Evolutionary conservation across 2,888 invertebrate species (phyloP), one percentile per base, ranked within the genome.

Genomic region (Linnaemya vulpina): DNA sequence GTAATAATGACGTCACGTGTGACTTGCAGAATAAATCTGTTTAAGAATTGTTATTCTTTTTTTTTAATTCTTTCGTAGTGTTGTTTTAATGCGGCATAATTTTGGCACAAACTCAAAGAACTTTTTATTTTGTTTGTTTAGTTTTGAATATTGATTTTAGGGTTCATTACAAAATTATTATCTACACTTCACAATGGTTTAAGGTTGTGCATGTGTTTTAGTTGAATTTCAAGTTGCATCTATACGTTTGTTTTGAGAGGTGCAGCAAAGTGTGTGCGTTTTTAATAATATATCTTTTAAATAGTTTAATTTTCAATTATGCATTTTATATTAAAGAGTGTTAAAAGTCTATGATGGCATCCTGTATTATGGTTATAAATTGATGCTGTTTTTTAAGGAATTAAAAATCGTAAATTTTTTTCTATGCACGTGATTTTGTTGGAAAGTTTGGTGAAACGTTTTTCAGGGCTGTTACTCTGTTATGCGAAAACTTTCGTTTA

Each of bases 1-100:
- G 67, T 76, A 80, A 80, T 84, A 84, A 80, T 80, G 76, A 84
- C 76, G 76, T 80, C 84, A 80, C 80, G 84, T 80, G 79, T 55
- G 17, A 17, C n/a, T 40, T 62, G 60, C 43, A 11, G 71, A 46
- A 62, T 7, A 49, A 82, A 63, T 70, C 17, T 63, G n/a, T 70
- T 82, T 58, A 7, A 51, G 17, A 58, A 77, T 3, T 53, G 22
- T 30, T 30, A 3, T 2, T 30, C 3, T 38, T 75, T 11, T 53
- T 40, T 40, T 11, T 3, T 11, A 11, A 10, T 53, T 35, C 3
- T 25, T 13, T 40, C 9, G 9, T 15, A 30, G n/a, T 63, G 35
- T 60, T 65, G 60, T 43, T 83, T 60, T 35, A 71, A 68, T 75
- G 75, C 58, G 38, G 46, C 62, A 70, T 71, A 63, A 3, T 82